phyloP scores from a whole-genome alignment of 1,140 invertebrate species.

The Heliconius hermathena region DNA sequence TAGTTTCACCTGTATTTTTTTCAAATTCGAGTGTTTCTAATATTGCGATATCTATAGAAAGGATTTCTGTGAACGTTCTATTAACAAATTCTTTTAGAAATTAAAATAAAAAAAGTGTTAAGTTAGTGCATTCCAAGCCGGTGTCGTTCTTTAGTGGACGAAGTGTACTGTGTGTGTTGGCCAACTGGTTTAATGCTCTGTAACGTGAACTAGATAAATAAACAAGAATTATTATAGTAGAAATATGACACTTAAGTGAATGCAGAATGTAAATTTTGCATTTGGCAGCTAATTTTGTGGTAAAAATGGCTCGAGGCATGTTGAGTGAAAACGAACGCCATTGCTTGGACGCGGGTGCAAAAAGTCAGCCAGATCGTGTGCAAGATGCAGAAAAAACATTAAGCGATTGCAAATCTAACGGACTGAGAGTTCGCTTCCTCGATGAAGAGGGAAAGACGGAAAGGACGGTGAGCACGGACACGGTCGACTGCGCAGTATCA shows the following conservation, averaged over 20 bases:
- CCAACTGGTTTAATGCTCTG: constrained; percentile 59
- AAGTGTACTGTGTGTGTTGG: constrained; percentile 67
- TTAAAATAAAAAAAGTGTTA: constrained; percentile 45
- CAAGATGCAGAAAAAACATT: constrained; percentile 63
- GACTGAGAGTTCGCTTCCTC: constrained; percentile 71
- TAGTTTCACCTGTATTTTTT: constrained; percentile 38
- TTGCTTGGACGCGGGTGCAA: constrained; percentile 63
- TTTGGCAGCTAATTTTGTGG: constrained; percentile 34
- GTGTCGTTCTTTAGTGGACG: constrained; percentile 77
- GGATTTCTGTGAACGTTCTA: constrained; percentile 50
- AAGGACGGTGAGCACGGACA: constrained; percentile 74
- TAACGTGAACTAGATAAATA: constrained; percentile 46
- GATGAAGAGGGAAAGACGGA: constrained; percentile 78
- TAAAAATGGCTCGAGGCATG: constrained; percentile 72
- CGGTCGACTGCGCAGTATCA: constrained; percentile 66
- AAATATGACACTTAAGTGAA: constrained; percentile 17
- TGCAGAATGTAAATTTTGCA: constrained; percentile 62
- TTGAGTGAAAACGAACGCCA: constrained; percentile 74
- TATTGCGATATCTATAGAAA: constrained; percentile 24
- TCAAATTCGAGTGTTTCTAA: constrained; percentile 44
- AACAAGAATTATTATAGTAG: constrained; percentile 12
- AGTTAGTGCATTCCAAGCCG: constrained; percentile 77
- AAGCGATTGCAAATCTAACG: constrained; percentile 60
- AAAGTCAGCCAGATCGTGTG: constrained; percentile 63
- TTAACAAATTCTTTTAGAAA: constrained; percentile 41